Percentiles rank a stretch among this genome's conserved stretches.
These are phyloP conservation scores for Bagarius yarrelli DNA, from an alignment of 2,113 vertebrate species.

Conservation along the genomic window DNA sequence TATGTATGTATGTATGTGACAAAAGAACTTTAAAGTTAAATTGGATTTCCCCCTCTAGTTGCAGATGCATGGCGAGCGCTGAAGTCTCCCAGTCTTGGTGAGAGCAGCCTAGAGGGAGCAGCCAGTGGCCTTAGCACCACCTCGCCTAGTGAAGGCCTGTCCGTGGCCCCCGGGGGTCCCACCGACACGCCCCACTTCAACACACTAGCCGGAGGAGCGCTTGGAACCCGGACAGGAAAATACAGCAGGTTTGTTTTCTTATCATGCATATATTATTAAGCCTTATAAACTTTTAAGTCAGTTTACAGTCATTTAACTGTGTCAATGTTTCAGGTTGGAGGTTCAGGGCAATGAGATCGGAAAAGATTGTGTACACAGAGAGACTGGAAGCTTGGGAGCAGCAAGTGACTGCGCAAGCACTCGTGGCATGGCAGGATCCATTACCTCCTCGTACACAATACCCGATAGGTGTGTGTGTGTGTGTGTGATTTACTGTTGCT, in stretches of 20 bases:
- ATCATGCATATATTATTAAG: neutral
- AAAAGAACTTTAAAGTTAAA: too few species aligned
- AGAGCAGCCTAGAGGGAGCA: slow-evolving; percentile 93
- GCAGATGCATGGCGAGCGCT: slow-evolving; percentile 96
- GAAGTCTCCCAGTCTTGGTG: slow-evolving; percentile 94
- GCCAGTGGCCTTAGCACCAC: slow-evolving; percentile 92
- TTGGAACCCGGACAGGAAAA: slow-evolving; percentile 83
- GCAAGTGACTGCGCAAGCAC: slow-evolving; percentile 96
- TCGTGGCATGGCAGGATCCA: slow-evolving; percentile 97
- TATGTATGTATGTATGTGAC: neutral
- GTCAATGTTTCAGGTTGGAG: slow-evolving; percentile 79
- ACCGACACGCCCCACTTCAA: slow-evolving; percentile 90
- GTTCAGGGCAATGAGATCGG: slow-evolving; percentile 87
- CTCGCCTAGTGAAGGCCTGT: slow-evolving; percentile 86
- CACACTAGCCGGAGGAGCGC: slow-evolving; percentile 85
- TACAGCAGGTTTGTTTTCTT: slow-evolving; percentile 82
- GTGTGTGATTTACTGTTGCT: neutral
- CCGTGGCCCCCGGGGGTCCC: slow-evolving; percentile 84
- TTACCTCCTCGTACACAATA: slow-evolving; percentile 96
- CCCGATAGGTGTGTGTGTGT: slow-evolving; percentile 84
- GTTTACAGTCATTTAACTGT: slow-evolving; percentile 4
- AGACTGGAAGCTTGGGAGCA: slow-evolving; percentile 90
- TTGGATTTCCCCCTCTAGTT: slow-evolving; percentile 68
- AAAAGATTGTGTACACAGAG: slow-evolving; percentile 87
- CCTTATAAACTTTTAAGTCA: neutral